A percentile compares a stretch with the other conserved stretches of the same genome.
Conservation (phyloP, 2,888 invertebrate genomes). For the Poecilobothrus nobilitatus region DNA sequence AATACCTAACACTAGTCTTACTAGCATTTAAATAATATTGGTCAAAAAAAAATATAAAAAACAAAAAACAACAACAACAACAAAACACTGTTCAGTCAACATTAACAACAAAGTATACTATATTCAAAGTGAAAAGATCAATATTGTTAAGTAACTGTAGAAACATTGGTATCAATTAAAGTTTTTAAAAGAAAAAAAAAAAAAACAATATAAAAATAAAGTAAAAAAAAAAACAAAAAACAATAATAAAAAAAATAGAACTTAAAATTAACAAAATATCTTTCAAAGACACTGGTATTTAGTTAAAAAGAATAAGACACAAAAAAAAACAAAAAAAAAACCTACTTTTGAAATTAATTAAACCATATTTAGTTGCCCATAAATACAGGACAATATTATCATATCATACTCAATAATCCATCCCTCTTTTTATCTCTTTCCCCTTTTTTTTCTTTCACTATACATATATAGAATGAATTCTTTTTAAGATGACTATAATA, state of each 20-base stretch:
- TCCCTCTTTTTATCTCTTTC: too few relatives aligned
- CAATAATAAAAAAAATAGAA: too few relatives aligned
- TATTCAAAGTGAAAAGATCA: constrained; percentile 1
- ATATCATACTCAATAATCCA: background rate
- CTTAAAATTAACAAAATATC: too few relatives aligned
- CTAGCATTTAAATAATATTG: background rate
- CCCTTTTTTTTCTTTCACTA: too few relatives aligned
- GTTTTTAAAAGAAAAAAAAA: background rate
- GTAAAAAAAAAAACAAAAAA: too few relatives aligned
- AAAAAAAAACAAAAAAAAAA: too few relatives aligned
- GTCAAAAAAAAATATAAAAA: background rate
- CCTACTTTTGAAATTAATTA: background rate
- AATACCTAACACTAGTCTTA: background rate
- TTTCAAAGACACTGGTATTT: too few relatives aligned
- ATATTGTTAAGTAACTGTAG: background rate
- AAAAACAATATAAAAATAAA: background rate
- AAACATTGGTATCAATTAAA: background rate
- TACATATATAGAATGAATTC: too few relatives aligned
- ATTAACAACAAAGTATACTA: background rate
- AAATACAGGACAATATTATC: background rate
- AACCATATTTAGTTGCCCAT: background rate
- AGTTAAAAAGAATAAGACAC: too few relatives aligned
- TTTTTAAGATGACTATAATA: too few relatives aligned
- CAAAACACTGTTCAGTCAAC: too few relatives aligned
- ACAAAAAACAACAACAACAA: too few relatives aligned